phyloP scores from a whole-genome alignment of 2,888 invertebrate genomes.

The Orthosia gracilis region DNA sequence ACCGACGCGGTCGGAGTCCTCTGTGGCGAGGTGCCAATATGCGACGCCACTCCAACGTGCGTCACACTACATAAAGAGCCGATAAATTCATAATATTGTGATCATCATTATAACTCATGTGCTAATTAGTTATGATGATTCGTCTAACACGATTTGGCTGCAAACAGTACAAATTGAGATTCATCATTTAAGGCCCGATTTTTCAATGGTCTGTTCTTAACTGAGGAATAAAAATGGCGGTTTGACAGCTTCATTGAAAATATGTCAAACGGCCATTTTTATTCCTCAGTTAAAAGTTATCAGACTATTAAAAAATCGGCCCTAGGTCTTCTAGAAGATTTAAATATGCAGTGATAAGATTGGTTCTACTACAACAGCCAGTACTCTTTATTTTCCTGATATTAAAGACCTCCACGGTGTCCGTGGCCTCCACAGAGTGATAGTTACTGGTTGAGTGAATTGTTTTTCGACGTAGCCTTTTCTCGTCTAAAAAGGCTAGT shows the following conservation, averaged over 20 bases:
- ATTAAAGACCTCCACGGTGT: constrained; percentile 26
- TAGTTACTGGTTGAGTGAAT: constrained; percentile 52
- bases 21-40: constrained; percentile 73
- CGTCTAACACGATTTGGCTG: constrained; percentile 26
- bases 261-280: too few species aligned
- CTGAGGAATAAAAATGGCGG: too few species aligned
- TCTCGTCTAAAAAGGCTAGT: constrained; percentile 44
- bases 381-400: constrained; percentile 3
- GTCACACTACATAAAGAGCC: constrained; percentile 61
- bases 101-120: constrained; percentile 49
- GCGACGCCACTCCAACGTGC: constrained; percentile 68
- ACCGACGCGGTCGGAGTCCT: constrained; percentile 76
- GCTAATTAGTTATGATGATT: constrained; percentile 39
- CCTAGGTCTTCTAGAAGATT: too few species aligned
- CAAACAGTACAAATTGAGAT: constrained; percentile 7
- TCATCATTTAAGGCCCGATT: constrained; percentile 5
- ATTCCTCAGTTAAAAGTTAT: too few species aligned
- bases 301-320: too few species aligned
- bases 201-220: too few species aligned
- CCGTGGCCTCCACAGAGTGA: constrained; percentile 40
- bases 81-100: constrained; percentile 40
- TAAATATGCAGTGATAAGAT: constrained; percentile 3
- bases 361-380: not conserved
- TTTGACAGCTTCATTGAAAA: too few species aligned
- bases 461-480: constrained; percentile 48